Base-by-base conservation (phyloP, 2,888 invertebrate genomes). In the Lepidochrysops patricia region DNA sequence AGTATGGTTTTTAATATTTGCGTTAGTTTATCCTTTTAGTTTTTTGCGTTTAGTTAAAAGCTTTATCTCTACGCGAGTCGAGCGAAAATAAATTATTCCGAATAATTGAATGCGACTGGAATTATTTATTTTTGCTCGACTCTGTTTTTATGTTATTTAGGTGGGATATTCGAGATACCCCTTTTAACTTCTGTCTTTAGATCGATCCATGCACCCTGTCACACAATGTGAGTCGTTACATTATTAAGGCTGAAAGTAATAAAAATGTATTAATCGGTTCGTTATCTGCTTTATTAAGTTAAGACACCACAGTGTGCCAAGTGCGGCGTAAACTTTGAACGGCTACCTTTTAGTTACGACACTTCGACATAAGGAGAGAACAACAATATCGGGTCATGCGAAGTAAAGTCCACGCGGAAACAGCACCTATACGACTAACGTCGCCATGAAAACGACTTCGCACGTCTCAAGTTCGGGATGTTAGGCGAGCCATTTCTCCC, bases 131-230 rank as follows among this genome's bases (percentile, higher is more conserved):
- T 64, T 64, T 19, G 59, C 58, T 61, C 57, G 52, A 60, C 54
- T 57, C 19, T 5, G 13, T 59, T 52, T 52, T 35, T 50, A 6
- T 26, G 5, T 62, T 61, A 63, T 62, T 64, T 61, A 60, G 60
- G 13, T 66, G 69, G 57, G 61, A 62, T 71, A 69, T 68, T 67
- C 62, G 67, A 70, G 67, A 66, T 65, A 67, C 68, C 68, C 67
- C 72, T 63, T 58, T 69, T 69, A 71, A 65, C 73, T 37, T 63
- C 52, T 56, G 62, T 72, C 72, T 68, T 69, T 69, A 68, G 57
- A 70, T 73, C 67, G 84, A 87, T 87, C 87, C 88, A 88, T 87
- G 87, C 86, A 84, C 80, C 84, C 85, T 84, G 88, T 84, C 88
- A 88, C 88, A 88, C 88, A 79, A 80, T 88, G 86, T 87, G 85